These are phyloP conservation scores for Drosophila nasuta DNA, from an alignment of 1,140 invertebrate species.

Conservation along the genomic window DNA sequence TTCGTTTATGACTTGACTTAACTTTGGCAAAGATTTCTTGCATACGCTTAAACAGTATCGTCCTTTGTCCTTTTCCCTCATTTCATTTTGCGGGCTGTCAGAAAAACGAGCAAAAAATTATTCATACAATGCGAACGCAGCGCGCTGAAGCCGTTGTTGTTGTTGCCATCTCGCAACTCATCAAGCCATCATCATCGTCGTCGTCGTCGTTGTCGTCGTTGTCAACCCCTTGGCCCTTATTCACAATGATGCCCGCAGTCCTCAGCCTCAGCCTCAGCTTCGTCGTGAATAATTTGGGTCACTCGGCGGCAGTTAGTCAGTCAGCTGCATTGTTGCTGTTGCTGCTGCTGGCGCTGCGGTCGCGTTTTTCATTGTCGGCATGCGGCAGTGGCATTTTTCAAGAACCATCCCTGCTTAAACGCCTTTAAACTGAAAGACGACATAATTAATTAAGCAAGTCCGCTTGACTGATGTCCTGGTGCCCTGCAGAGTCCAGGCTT, in stretches of 20 bases:
- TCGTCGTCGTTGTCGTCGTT: not conserved
- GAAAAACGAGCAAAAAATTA: slow-evolving; percentile 61
- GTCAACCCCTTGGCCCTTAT: slow-evolving; percentile 20
- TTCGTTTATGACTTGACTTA: slow-evolving; percentile 21
- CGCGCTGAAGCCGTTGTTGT: not conserved
- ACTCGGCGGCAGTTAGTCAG: slow-evolving; percentile 80
- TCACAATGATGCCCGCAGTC: slow-evolving; percentile 1
- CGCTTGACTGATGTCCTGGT: slow-evolving; percentile 73
- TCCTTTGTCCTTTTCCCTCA: not conserved
- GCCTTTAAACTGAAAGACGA: slow-evolving; percentile 81
- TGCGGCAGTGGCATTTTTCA: slow-evolving; percentile 80
- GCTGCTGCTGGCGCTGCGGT: slow-evolving; percentile 56
- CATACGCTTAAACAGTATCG: slow-evolving; percentile 29
- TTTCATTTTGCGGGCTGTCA: slow-evolving; percentile 51
- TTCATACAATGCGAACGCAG: slow-evolving; percentile 45
- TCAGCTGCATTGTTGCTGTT: slow-evolving; percentile 72
- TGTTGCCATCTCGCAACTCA: slow-evolving; percentile 37
- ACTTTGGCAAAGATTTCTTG: slow-evolving; percentile 41
- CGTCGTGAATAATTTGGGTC: slow-evolving; percentile 81
- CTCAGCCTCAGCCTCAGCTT: slow-evolving; percentile 20
- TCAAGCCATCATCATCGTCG: slow-evolving; percentile 38
- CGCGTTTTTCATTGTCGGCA: slow-evolving; percentile 82
- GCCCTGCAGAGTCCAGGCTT: slow-evolving; percentile 13
- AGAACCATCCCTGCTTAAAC: slow-evolving; percentile 65
- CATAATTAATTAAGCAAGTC: slow-evolving; percentile 82